Evolutionary conservation across 2,113 vertebrate genomes (phyloP).

Genomic region (Upupa epops): DNA sequence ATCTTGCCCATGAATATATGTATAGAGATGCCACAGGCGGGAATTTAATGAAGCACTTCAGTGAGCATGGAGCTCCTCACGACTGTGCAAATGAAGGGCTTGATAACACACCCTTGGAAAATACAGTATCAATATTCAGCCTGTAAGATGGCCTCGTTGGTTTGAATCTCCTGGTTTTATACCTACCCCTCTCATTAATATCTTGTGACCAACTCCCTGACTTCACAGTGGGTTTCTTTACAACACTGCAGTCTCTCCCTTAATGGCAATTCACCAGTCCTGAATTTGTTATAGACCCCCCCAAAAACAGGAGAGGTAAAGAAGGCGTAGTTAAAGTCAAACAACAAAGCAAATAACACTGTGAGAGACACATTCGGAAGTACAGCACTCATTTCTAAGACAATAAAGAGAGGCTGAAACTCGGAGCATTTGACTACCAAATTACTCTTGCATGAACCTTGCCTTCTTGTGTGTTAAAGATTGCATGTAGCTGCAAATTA

Average conservation of each 20-base stretch:
- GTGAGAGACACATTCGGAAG: background rate
- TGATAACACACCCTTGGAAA: background rate
- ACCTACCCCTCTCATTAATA: background rate
- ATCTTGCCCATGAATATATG: background rate
- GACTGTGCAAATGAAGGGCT: background rate
- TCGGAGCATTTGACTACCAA: background rate
- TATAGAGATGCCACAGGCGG: background rate
- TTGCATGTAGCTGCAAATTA: slow-evolving; percentile 19
- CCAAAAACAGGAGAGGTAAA: background rate
- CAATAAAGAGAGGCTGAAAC: background rate
- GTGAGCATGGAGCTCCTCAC: background rate
- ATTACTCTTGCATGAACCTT: background rate
- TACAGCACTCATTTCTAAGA: background rate
- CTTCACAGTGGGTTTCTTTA: background rate
- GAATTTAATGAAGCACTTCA: background rate
- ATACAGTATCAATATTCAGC: background rate
- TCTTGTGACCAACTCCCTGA: background rate
- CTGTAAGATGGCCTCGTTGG: background rate
- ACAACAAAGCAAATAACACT: background rate
- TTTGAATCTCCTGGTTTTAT: background rate
- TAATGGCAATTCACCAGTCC: background rate
- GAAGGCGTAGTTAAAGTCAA: background rate
- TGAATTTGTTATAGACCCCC: background rate
- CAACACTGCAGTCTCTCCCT: background rate
- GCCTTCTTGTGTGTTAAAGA: background rate